These are phyloP conservation scores for Chiloscyllium plagiosum DNA, from an alignment of 2,113 vertebrate species.

Conservation along the genomic window DNA sequence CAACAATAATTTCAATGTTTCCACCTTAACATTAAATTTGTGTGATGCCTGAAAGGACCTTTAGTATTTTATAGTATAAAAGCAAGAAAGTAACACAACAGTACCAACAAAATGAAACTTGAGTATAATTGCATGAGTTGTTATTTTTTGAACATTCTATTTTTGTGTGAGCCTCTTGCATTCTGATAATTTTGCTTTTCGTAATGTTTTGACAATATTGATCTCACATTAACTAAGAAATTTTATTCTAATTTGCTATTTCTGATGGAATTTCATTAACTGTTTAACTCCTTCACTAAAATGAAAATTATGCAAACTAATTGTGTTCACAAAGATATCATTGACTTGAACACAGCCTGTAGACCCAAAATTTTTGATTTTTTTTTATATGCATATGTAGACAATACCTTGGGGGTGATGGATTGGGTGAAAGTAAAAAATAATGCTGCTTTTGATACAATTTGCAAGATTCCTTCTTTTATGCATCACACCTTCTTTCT, in stretches of 20 bases:
- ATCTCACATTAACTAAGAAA: not conserved
- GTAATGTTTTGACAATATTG: not conserved
- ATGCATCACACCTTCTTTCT: slow-evolving; percentile 1
- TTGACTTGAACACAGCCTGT: not conserved
- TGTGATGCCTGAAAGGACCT: not conserved
- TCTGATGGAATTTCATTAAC: not conserved
- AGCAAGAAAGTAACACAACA: not conserved
- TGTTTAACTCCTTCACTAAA: not conserved
- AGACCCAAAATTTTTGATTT: not conserved
- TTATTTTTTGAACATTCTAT: not conserved
- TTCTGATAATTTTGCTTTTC: not conserved
- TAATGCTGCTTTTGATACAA: not conserved
- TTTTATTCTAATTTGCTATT: not conserved
- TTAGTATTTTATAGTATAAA: not conserved
- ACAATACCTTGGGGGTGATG: not conserved
- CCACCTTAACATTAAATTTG: not conserved
- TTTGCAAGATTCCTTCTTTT: slow-evolving; percentile 32
- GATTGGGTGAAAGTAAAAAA: not conserved
- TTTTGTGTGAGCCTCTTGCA: not conserved
- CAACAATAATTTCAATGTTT: not conserved
- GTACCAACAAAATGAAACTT: not conserved
- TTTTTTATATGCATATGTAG: not conserved
- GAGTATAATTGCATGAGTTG: not conserved
- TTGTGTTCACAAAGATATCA: not conserved
- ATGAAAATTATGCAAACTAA: not conserved